phyloP scores from a whole-genome alignment of 2,113 vertebrate genomes.

The Nansenia antarctica region DNA sequence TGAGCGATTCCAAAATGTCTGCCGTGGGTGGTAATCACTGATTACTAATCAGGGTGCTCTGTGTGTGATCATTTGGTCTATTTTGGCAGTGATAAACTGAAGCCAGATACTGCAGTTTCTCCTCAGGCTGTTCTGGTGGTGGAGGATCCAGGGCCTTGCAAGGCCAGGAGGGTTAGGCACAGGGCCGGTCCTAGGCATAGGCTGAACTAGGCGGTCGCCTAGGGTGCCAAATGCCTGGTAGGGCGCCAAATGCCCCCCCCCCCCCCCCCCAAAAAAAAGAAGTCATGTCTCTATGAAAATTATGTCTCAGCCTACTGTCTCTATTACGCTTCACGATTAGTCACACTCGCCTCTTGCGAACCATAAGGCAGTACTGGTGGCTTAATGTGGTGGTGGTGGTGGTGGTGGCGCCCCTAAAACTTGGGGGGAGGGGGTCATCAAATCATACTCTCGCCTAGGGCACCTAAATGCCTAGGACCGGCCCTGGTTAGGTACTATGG shows the following conservation, averaged over 20 bases:
- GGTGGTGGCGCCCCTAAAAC: no score
- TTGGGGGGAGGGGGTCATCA: background rate
- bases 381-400: no score
- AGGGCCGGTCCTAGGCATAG: background rate
- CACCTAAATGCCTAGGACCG: background rate
- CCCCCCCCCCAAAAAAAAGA: no score
- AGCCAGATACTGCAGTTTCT: background rate
- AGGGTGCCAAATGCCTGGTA: no score
- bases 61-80: constrained; percentile 7
- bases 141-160: background rate
- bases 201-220: no score
- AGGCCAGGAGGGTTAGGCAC: constrained; percentile 17
- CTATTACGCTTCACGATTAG: no score
- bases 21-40: no score
- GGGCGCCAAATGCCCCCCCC: no score
- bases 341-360: no score
- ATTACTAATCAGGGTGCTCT: background rate
- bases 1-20: constrained; percentile 2
- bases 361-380: no score
- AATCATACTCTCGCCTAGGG: background rate
- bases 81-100: background rate
- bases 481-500: background rate
- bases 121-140: background rate
- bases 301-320: no score
- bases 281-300: no score